phyloP scores from a whole-genome alignment of 2,113 vertebrate genomes.

The Lanius ludovicianus region DNA sequence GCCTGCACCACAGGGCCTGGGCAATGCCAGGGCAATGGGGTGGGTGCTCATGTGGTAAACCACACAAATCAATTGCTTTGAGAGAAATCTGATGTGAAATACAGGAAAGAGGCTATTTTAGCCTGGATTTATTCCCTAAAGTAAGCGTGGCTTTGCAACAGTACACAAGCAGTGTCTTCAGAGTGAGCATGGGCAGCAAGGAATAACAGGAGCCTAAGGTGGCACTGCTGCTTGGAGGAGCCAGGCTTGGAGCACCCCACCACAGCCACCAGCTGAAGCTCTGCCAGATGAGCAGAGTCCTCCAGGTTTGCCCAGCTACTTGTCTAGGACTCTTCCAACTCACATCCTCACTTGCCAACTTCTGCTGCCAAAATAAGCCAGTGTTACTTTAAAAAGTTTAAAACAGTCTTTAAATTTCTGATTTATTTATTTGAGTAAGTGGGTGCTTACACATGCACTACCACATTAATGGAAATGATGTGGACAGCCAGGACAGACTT shows the following conservation, averaged over 20 bases:
- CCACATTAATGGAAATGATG: background rate
- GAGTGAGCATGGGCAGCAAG: background rate
- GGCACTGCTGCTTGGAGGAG: background rate
- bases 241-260: background rate
- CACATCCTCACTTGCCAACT: background rate
- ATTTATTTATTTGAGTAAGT: background rate
- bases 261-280: background rate
- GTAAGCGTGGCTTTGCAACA: background rate
- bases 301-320: background rate
- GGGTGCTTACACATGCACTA: background rate
- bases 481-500: background rate
- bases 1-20: background rate
- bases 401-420: background rate
- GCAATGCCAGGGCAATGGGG: background rate
- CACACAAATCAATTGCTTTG: background rate
- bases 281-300: background rate
- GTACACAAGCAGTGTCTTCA: background rate
- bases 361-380: background rate
- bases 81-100: background rate
- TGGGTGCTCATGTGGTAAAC: background rate
- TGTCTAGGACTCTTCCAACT: background rate
- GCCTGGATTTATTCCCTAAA: background rate
- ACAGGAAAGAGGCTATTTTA: background rate
- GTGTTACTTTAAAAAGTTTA: background rate
- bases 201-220: background rate